Evolutionary conservation across 2,888 invertebrate genomes (phyloP), one percentile per base, ranked within the genome.

Genomic region (Nomada fucata): DNA sequence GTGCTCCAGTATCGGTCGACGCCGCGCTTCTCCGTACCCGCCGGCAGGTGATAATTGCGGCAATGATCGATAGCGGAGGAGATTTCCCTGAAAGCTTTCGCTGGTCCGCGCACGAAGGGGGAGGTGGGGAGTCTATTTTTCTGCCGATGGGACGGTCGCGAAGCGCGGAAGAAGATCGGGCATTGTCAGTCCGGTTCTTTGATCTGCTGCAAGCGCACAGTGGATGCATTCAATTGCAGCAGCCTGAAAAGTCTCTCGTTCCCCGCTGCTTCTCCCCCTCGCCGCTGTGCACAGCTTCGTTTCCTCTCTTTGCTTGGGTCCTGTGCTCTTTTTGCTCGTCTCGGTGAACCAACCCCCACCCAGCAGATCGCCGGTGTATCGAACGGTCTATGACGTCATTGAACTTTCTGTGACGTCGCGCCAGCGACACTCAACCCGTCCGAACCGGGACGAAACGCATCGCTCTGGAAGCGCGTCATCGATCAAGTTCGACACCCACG

Each of bases 311-410:
- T 26, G 11, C 18, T 23, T 60, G 55, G 80, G 73, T 79, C 79
- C 59, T 36, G 80, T 76, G 80, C 83, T 85, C 82, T 79, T 80
- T 83, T 87, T 80, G 76, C 86, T 82, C 82, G 73, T 87, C 86
- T 81, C 88, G 76, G 75, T 67, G 85, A 85, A 83, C 85, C 81
- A 68, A 55, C 74, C 86, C 87, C 88, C 88, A 86, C 23, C 88
- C 84, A 85, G 50, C 60, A 29, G 79, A 76, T 82, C 79, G 59
- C 80, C 79, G 83, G 86, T 89, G 90, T 92, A 92, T 92, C 92
- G 92, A 92, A 90, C 92, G 91, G 82, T 76, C 83, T 70, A 87
- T 92, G 92, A 92, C 92, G 92, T 92, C 92, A 92, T 86, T 89
- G 89, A 91, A 91, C 88, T 86, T 86, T 89, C 86, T 78, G 89